Percentiles rank a stretch among this genome's conserved stretches.
Evolutionary conservation across 2,113 vertebrate genomes (phyloP).

Genomic region (Daphoenositta chrysoptera): DNA sequence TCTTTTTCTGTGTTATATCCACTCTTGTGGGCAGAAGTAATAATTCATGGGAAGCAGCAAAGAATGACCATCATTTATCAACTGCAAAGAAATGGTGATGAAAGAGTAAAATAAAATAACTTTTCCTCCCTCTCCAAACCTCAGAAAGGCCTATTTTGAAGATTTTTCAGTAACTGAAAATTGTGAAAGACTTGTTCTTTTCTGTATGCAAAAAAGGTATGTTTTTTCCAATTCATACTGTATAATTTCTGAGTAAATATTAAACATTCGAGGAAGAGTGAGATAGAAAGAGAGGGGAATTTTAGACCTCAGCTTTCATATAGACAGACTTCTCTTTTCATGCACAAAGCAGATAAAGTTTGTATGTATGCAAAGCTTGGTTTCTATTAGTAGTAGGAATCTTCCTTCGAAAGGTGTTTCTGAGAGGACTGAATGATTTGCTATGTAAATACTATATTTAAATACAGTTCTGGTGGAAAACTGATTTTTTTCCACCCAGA

Average conservation of each 20-base stretch:
- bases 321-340: not conserved
- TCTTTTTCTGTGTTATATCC: not conserved
- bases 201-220: not conserved
- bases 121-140: not conserved
- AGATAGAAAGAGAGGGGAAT: not conserved
- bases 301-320: not conserved
- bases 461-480: not conserved
- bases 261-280: not conserved
- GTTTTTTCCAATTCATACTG: not conserved
- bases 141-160: not conserved
- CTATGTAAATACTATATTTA: not conserved
- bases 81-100: not conserved
- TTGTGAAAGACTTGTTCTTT: not conserved
- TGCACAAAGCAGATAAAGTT: not conserved
- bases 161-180: not conserved
- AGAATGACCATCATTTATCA: conserved; percentile 16
- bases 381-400: not conserved
- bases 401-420: not conserved
- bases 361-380: not conserved
- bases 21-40: not conserved
- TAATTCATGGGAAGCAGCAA: not conserved
- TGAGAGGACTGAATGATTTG: not conserved
- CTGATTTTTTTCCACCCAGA: not conserved
- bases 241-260: not conserved
- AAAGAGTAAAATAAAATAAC: not conserved